Conservation (phyloP, 2,113 vertebrate genomes). For the Callocephalon fimbriatum region DNA sequence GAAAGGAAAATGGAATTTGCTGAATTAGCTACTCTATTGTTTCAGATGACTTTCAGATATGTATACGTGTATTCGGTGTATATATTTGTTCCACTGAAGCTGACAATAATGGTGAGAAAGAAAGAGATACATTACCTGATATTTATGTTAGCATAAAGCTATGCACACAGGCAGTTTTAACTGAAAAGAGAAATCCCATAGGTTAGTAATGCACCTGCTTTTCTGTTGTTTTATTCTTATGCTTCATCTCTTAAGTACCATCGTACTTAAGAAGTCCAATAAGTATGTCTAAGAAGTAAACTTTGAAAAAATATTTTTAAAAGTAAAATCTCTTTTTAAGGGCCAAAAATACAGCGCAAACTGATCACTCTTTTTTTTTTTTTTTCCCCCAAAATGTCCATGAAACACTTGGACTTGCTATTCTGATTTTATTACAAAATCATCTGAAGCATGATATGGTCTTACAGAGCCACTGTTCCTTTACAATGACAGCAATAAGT, state of each 20-base stretch:
- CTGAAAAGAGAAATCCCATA: background rate
- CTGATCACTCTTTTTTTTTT: no score
- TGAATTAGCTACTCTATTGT: background rate
- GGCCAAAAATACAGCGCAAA: background rate
- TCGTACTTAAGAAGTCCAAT: background rate
- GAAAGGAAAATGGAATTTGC: background rate
- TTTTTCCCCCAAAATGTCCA: background rate
- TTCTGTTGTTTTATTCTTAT: background rate
- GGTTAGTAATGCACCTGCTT: background rate
- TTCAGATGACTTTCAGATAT: background rate
- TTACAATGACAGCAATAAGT: background rate
- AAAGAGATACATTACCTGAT: background rate
- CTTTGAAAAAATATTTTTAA: background rate
- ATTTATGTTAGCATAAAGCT: background rate
- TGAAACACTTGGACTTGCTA: background rate
- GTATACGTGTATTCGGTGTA: background rate
- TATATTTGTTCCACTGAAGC: background rate
- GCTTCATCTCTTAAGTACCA: background rate
- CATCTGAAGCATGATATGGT: background rate
- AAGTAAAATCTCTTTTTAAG: background rate
- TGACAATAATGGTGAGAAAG: background rate
- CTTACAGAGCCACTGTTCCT: background rate
- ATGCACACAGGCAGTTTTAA: background rate
- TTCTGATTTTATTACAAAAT: background rate
- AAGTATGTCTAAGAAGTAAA: background rate